These are phyloP conservation scores for Amphiprion ocellaris DNA, from an alignment of 2,113 vertebrate genomes.

Conservation along the genomic window DNA sequence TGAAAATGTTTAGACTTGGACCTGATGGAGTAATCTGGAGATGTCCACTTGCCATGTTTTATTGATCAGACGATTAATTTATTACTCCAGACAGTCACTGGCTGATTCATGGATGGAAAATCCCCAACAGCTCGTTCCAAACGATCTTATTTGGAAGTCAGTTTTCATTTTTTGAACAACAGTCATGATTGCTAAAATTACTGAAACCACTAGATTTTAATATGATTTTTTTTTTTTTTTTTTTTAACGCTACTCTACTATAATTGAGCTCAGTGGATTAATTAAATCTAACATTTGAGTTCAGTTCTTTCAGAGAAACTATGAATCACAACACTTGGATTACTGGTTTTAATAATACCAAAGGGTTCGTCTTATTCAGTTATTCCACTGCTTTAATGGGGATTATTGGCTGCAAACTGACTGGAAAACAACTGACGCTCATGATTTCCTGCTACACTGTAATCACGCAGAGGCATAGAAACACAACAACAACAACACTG, in stretches of 20 bases:
- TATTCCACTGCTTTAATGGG: conserved; percentile 7
- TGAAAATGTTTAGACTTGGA: too few relatives aligned
- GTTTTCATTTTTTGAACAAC: too few relatives aligned
- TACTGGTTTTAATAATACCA: background rate
- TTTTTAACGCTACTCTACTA: background rate
- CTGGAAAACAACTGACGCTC: background rate
- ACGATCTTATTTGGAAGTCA: too few relatives aligned
- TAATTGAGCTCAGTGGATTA: conserved; percentile 6
- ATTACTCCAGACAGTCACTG: too few relatives aligned
- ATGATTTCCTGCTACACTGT: background rate
- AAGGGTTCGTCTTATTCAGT: background rate
- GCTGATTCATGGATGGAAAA: too few relatives aligned
- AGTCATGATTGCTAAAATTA: background rate
- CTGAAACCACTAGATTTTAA: background rate
- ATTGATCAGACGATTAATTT: too few relatives aligned
- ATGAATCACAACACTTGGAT: conserved; percentile 28
- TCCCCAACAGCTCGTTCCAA: too few relatives aligned
- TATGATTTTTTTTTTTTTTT: background rate
- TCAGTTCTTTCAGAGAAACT: conserved; percentile 24
- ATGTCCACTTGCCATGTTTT: too few relatives aligned
- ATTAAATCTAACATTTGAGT: background rate
- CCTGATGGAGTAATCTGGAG: too few relatives aligned
- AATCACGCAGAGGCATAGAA: background rate
- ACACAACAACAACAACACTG: conserved; percentile 4
- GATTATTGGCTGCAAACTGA: conserved; percentile 4